These are phyloP conservation scores for Lepus timidus DNA, from an alignment of 2,113 vertebrate species.

Conservation along the genomic window DNA sequence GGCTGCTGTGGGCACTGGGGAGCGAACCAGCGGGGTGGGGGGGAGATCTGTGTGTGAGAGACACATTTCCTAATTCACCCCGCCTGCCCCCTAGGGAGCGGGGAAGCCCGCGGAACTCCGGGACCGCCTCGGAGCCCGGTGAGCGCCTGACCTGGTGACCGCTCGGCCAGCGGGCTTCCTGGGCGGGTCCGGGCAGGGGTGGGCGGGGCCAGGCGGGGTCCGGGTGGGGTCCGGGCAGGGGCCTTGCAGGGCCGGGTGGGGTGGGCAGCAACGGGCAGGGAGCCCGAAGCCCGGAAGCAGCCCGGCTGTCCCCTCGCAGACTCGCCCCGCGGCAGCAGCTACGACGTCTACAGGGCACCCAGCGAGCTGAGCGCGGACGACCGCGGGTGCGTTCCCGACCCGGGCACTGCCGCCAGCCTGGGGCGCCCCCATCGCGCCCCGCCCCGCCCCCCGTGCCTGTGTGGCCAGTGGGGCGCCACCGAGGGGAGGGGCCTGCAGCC, in stretches of 20 bases:
- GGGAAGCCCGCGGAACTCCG: neutral
- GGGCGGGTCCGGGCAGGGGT: neutral
- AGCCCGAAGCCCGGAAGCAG: no score
- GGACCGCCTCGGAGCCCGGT: neutral
- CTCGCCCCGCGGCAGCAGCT: rapidly evolving
- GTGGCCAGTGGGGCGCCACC: neutral
- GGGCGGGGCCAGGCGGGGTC: no score
- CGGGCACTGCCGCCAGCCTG: rapidly evolving
- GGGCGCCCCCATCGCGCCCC: neutral
- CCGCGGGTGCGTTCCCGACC: conserved; percentile 52
- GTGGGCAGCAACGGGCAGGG: neutral
- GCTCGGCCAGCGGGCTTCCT: rapidly evolving
- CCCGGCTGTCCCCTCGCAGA: conserved; percentile 73
- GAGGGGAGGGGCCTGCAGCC: neutral
- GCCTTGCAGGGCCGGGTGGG: neutral
- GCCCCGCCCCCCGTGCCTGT: neutral
- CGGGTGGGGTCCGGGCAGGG: no score
- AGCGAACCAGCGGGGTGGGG: no score
- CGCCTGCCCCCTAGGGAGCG: conserved; percentile 47
- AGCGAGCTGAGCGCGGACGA: neutral
- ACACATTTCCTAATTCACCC: neutral
- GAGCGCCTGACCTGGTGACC: neutral
- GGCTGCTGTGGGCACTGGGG: no score
- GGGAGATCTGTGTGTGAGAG: no score
- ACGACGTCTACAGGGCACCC: neutral